Evolutionary conservation across 2,113 vertebrate species (phyloP).

Genomic region (Thryonomys swinderianus): DNA sequence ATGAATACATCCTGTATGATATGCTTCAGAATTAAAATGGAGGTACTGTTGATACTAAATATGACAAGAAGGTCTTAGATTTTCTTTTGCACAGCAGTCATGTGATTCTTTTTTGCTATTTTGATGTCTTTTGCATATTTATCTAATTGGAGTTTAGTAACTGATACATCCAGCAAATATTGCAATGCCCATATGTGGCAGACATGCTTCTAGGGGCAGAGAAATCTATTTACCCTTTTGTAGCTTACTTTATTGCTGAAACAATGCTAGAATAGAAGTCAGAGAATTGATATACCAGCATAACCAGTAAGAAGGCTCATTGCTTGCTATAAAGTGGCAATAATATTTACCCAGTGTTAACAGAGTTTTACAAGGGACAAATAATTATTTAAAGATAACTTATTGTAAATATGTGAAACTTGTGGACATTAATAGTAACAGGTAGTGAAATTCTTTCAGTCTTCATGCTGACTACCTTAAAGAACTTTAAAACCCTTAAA

Average conservation of each 20-base stretch:
- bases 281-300: neutral
- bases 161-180: neutral
- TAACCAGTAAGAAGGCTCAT: neutral
- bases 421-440: neutral
- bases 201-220: constrained; percentile 33
- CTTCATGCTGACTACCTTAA: neutral
- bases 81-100: neutral
- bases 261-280: neutral
- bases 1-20: neutral
- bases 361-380: neutral
- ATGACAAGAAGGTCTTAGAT: neutral
- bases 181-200: constrained; percentile 34
- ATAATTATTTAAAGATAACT: constrained; percentile 22
- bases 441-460: neutral
- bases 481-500: neutral
- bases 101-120: neutral
- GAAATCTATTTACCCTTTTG: neutral
- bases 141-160: neutral
- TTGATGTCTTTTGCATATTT: constrained; percentile 34
- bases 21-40: neutral
- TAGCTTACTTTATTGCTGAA: neutral
- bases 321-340: neutral
- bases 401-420: neutral
- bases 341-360: constrained; percentile 39
- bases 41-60: neutral